A percentile compares a stretch with the other conserved stretches of the same genome.
These are phyloP conservation scores for Hirudinaria manillensis DNA, from an alignment of 2,888 invertebrate species.

Conservation along the genomic window DNA sequence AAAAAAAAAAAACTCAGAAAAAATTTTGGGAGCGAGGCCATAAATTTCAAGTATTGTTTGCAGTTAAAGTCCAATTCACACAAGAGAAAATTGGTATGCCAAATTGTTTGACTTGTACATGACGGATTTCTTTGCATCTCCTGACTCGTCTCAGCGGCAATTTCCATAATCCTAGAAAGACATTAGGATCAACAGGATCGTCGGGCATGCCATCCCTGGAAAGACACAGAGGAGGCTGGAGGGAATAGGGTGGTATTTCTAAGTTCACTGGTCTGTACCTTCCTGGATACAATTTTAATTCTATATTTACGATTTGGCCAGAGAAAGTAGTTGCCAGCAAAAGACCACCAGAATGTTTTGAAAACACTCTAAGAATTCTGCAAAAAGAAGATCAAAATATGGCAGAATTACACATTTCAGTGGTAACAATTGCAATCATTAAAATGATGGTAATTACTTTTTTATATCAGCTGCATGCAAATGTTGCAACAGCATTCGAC, in stretches of 20 bases:
- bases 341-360: constrained; percentile 32
- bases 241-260: constrained; percentile 38
- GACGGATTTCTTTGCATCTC: neutral
- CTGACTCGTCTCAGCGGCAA: neutral
- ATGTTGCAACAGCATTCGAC: constrained; percentile 40
- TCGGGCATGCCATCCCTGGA: constrained; percentile 38
- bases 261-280: constrained; percentile 38
- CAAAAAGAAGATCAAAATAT: neutral
- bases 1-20: no score
- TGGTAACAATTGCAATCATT: neutral
- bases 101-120: neutral
- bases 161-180: neutral
- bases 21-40: no score
- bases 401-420: neutral
- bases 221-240: constrained; percentile 38
- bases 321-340: constrained; percentile 39
- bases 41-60: no score
- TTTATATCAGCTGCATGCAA: constrained; percentile 35
- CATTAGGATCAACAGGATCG: neutral
- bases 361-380: constrained; percentile 35
- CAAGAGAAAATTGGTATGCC: neutral
- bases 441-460: neutral
- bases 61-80: neutral
- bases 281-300: constrained; percentile 38
- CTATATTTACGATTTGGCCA: constrained; percentile 29